These are phyloP conservation scores for Palythoa grandis DNA, from an alignment of 92 coral and sea anemone genomes.

Conservation along the genomic window DNA sequence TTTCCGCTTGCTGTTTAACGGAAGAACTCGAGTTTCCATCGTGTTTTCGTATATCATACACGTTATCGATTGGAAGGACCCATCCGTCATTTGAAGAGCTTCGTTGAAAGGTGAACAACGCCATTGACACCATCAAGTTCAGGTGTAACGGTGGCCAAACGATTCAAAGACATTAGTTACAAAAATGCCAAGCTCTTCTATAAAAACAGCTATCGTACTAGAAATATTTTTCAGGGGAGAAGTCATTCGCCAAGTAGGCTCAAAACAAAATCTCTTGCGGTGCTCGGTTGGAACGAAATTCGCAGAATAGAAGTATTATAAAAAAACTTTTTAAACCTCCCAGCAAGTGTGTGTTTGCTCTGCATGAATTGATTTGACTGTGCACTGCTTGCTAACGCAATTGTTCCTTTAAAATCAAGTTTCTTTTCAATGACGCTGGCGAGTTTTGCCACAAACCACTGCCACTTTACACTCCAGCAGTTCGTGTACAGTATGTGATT, in stretches of 20 bases:
- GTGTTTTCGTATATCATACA: conserved; percentile 7
- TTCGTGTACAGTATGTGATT: neutral
- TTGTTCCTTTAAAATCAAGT: conserved; percentile 20
- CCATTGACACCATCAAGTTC: neutral
- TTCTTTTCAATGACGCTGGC: neutral
- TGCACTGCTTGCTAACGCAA: conserved; percentile 5
- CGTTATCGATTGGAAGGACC: neutral
- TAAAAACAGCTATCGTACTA: neutral
- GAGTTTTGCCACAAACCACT: conserved; percentile 1
- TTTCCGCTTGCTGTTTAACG: conserved; percentile 42
- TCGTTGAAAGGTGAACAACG: conserved; percentile 10
- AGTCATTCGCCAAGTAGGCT: conserved; percentile 17
- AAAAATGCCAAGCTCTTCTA: neutral
- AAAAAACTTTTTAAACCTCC: conserved; percentile 15
- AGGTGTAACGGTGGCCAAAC: neutral
- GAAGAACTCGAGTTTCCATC: conserved; percentile 36
- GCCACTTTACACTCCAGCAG: conserved; percentile 5
- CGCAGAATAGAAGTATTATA: conserved; percentile 39
- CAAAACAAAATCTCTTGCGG: conserved; percentile 17
- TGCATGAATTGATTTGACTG: conserved; percentile 6
- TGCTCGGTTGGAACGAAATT: conserved; percentile 38
- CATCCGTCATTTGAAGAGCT: conserved; percentile 10
- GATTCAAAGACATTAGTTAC: neutral
- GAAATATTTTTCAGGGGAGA: conserved; percentile 36
- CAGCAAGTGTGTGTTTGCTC: conserved; percentile 32